These are phyloP conservation scores for Hartigia nigra DNA, from an alignment of 2,888 invertebrate genomes.

Conservation along the genomic window DNA sequence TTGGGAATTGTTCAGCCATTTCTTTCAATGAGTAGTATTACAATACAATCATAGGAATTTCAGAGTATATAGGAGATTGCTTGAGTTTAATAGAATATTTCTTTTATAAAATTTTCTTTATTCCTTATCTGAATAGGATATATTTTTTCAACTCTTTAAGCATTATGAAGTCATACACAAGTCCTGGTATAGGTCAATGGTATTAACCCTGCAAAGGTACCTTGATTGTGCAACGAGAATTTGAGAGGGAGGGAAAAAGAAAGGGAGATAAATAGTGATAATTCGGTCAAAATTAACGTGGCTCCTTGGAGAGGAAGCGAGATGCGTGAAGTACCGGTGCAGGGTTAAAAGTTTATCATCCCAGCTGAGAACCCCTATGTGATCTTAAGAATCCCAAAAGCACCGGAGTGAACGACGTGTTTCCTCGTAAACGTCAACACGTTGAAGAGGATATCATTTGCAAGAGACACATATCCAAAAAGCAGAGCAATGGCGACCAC, in stretches of 20 bases:
- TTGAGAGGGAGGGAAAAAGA: not conserved
- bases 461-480: constrained; percentile 5
- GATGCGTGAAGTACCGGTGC: not conserved
- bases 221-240: not conserved
- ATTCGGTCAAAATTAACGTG: not conserved
- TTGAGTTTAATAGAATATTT: not conserved
- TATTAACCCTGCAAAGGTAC: not conserved
- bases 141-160: not conserved
- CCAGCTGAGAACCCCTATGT: not conserved
- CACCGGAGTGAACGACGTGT: not conserved
- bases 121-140: not conserved
- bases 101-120: not conserved
- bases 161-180: not conserved
- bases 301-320: not conserved
- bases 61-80: not conserved
- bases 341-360: not conserved
- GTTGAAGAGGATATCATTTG: not conserved
- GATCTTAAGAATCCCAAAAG: not conserved
- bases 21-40: not conserved
- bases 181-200: not conserved
- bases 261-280: not conserved
- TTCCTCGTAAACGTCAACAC: not conserved
- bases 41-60: not conserved
- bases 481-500: constrained; percentile 57
- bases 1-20: not conserved